A percentile compares a stretch with the other conserved stretches of the same genome.
phyloP scores from a whole-genome alignment of 2,888 invertebrate genomes.

The Diplazon laetatorius region DNA sequence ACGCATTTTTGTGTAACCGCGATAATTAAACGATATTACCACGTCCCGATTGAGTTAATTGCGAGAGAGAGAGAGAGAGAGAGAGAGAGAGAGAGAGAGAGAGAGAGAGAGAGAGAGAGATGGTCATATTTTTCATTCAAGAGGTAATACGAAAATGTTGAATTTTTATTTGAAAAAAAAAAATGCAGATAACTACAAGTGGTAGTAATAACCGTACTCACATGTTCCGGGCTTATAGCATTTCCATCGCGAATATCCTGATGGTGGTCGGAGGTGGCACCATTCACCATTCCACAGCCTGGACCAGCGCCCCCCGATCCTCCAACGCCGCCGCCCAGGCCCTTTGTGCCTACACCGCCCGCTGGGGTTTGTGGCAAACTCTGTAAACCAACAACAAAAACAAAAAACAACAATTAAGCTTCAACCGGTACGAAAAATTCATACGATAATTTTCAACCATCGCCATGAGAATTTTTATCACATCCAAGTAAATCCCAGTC shows the following conservation, averaged over 20 bases:
- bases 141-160: too few relatives aligned
- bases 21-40: too few relatives aligned
- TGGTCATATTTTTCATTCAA: too few relatives aligned
- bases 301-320: constrained; percentile 67
- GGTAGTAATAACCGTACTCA: constrained; percentile 69
- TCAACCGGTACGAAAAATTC: not conserved
- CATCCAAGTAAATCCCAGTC: not conserved
- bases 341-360: constrained; percentile 79
- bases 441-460: constrained; percentile 5
- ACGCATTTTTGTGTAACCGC: too few relatives aligned
- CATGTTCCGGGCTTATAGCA: constrained; percentile 80
- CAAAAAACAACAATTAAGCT: not conserved
- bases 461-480: not conserved
- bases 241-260: constrained; percentile 79
- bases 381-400: constrained; percentile 81
- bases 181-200: too few relatives aligned
- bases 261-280: constrained; percentile 78
- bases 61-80: too few relatives aligned
- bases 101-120: too few relatives aligned
- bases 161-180: too few relatives aligned
- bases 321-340: constrained; percentile 69
- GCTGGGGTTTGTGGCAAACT: constrained; percentile 86
- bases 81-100: too few relatives aligned
- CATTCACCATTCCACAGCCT: constrained; percentile 77
- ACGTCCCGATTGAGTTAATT: too few relatives aligned